phyloP scores from a whole-genome alignment of 2,113 vertebrate species.

The Pipra filicauda region DNA sequence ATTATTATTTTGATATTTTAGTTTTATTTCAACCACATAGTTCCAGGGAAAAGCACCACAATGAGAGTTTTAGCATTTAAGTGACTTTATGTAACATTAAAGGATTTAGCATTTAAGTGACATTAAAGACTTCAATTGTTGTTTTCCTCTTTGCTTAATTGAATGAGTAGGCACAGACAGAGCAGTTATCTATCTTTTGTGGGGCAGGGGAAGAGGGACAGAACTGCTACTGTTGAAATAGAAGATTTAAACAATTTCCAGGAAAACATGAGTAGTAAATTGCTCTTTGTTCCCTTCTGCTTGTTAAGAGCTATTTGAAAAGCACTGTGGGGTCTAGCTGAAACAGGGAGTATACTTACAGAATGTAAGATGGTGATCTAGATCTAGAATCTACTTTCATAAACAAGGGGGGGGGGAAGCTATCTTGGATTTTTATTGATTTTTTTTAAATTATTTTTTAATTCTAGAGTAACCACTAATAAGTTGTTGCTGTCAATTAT shows the following conservation, averaged over 20 bases:
- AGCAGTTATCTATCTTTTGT: neutral
- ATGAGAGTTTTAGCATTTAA: neutral
- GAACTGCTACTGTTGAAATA: neutral
- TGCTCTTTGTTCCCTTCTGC: neutral
- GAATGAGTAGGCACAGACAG: accelerated
- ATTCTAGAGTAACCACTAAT: slow-evolving; percentile 87
- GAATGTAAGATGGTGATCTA: neutral
- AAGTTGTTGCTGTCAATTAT: slow-evolving; percentile 89
- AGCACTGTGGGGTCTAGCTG: neutral
- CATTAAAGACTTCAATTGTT: neutral
- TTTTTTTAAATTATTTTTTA: neutral
- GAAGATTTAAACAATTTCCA: neutral
- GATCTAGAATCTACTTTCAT: neutral
- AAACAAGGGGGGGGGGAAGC: neutral
- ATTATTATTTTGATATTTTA: neutral
- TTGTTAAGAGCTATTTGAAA: neutral
- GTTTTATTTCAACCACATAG: neutral
- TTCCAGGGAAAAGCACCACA: neutral
- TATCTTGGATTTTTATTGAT: neutral
- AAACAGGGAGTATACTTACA: neutral
- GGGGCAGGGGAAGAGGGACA: neutral
- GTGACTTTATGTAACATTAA: neutral
- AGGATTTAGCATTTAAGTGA: neutral
- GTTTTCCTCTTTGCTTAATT: neutral
- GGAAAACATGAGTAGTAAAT: neutral